Evolutionary conservation across 2,797 vertebrate genomes (phyloP).

Genomic region (Poecile montanus): DNA sequence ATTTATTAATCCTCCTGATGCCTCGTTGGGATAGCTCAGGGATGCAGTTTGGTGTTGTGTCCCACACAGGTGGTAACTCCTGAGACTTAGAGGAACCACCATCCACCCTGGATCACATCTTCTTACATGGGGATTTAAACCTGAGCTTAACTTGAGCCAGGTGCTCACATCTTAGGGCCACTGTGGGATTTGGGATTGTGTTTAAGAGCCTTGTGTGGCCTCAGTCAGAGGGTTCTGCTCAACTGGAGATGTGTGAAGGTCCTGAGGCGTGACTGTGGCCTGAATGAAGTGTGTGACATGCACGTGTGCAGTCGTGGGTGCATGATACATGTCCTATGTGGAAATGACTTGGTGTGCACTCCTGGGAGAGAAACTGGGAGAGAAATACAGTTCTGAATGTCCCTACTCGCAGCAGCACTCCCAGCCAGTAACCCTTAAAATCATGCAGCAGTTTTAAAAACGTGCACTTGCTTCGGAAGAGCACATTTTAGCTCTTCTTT

Average conservation of each 20-base stretch:
- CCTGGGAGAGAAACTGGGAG: background rate
- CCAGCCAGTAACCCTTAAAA: background rate
- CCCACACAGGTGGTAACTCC: background rate
- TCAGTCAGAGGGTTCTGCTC: background rate
- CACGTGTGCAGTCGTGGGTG: background rate
- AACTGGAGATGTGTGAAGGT: background rate
- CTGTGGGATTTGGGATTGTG: background rate
- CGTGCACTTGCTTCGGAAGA: background rate
- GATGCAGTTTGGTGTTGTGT: background rate
- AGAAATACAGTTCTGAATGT: background rate
- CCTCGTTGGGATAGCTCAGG: background rate
- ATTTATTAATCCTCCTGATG: background rate
- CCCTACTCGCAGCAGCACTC: fast-evolving
- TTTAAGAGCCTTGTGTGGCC: background rate
- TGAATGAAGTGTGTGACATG: background rate
- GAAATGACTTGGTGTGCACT: background rate
- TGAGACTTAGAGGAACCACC: background rate
- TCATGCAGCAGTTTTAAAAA: background rate
- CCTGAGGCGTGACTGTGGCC: background rate
- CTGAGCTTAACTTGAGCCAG: background rate
- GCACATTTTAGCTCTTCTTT: background rate
- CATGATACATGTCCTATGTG: fast-evolving
- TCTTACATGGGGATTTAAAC: background rate
- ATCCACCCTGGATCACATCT: background rate
- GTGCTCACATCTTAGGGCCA: background rate